Evolutionary conservation across 2,113 vertebrate genomes (phyloP).

Genomic region (Todiramphus chloris): DNA sequence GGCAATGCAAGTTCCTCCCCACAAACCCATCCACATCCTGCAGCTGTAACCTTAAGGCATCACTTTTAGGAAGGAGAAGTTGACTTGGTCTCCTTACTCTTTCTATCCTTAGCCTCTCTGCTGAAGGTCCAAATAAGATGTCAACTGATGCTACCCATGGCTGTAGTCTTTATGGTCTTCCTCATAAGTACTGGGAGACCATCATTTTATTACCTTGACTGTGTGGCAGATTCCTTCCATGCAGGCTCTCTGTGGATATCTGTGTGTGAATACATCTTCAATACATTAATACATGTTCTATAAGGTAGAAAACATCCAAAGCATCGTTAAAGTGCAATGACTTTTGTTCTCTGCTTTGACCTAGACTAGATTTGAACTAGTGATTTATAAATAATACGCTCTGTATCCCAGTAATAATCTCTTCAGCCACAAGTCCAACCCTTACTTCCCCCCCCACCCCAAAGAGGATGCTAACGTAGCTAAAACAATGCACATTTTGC

Average conservation of each 20-base stretch:
- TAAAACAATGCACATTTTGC: neutral
- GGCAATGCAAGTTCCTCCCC: neutral
- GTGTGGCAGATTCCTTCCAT: neutral
- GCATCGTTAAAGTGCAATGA: neutral
- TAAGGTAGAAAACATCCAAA: neutral
- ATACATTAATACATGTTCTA: neutral
- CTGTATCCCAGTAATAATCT: constrained; percentile 40
- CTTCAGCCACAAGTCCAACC: constrained; percentile 5
- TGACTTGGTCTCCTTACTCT: neutral
- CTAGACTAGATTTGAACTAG: constrained; percentile 20
- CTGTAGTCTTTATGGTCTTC: neutral
- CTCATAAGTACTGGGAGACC: neutral
- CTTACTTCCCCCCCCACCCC: neutral
- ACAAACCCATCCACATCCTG: neutral
- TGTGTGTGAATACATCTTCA: neutral
- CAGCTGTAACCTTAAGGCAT: neutral
- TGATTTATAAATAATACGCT: constrained; percentile 33
- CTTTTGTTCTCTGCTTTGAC: constrained; percentile 11
- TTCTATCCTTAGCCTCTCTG: neutral
- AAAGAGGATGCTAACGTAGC: neutral
- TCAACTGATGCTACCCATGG: neutral
- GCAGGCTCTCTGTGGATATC: neutral
- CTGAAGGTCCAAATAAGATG: neutral
- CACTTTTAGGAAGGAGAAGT: neutral
- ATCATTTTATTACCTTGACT: neutral